A percentile compares a stretch with the other conserved stretches of the same genome.
Evolutionary conservation across 2,113 vertebrate genomes (phyloP).

Genomic region (Erythrolamprus reginae): DNA sequence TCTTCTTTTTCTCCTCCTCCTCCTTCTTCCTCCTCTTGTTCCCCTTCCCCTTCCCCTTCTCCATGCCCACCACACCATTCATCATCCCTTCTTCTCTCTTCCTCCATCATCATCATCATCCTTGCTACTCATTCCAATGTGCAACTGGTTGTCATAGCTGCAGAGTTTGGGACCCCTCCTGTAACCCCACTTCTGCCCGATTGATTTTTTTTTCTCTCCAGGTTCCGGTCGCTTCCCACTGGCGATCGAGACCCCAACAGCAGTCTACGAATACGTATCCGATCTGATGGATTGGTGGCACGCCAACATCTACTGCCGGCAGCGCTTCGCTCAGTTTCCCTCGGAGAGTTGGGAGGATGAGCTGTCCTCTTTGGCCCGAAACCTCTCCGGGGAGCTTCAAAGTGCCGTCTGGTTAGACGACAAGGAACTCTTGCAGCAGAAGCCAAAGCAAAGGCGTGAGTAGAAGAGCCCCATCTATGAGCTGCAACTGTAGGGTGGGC

Average conservation of each 20-base stretch:
- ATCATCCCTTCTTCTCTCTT: too few relatives aligned
- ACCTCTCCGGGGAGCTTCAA: conserved; percentile 50
- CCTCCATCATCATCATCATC: not conserved
- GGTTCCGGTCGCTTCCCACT: conserved; percentile 28
- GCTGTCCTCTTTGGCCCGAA: conserved; percentile 27
- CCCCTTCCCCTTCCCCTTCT: too few relatives aligned
- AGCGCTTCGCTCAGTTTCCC: conserved; percentile 71
- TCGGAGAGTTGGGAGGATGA: conserved; percentile 24
- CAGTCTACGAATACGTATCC: conserved; percentile 70
- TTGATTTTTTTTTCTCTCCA: conserved; percentile 40
- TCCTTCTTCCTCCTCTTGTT: too few relatives aligned
- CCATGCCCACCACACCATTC: too few relatives aligned
- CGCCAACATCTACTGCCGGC: conserved; percentile 73
- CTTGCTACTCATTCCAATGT: not conserved
- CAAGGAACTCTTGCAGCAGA: conserved; percentile 27
- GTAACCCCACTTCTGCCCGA: accelerated
- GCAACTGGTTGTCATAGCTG: not conserved
- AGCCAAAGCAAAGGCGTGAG: conserved; percentile 54
- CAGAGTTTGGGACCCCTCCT: not conserved
- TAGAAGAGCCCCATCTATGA: not conserved
- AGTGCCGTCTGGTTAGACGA: conserved; percentile 71
- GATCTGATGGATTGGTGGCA: conserved; percentile 69
- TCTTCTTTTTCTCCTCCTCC: too few relatives aligned
- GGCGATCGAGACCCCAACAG: conserved; percentile 56
- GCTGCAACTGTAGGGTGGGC: not conserved